Percentiles rank a stretch among this genome's conserved stretches.
phyloP scores from a whole-genome alignment of 2,113 vertebrate genomes.

The Psittacus erithacus region DNA sequence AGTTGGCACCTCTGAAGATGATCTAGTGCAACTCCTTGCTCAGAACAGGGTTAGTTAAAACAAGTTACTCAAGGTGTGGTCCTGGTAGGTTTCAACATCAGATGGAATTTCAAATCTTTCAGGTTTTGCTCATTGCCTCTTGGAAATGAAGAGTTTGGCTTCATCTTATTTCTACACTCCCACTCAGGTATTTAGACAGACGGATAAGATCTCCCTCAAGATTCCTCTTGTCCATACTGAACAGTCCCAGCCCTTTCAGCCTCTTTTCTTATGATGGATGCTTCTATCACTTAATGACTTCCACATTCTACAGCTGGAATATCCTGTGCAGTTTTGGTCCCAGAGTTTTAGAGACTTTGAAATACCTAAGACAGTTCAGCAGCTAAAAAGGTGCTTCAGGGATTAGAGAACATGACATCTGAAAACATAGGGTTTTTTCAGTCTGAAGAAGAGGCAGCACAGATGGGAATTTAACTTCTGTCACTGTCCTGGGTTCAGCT shows the following conservation, averaged over 20 bases:
- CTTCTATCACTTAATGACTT: background rate
- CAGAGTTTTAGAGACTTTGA: background rate
- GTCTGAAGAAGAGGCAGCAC: background rate
- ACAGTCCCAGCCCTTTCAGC: background rate
- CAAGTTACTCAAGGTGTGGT: background rate
- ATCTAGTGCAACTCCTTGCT: background rate
- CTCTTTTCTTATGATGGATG: background rate
- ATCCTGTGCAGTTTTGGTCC: background rate
- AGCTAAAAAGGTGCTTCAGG: background rate
- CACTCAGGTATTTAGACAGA: background rate
- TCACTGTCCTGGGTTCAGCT: background rate
- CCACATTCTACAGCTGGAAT: background rate
- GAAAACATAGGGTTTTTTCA: background rate
- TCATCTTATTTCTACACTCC: background rate
- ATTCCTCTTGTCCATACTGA: background rate
- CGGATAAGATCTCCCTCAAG: background rate
- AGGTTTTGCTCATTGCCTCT: background rate
- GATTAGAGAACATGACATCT: background rate
- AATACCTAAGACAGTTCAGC: background rate
- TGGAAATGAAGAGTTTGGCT: background rate
- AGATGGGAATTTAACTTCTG: background rate
- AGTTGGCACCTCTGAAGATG: background rate
- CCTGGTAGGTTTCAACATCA: background rate
- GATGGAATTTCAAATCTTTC: background rate
- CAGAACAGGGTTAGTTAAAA: background rate